Evolutionary conservation across 2,113 vertebrate species (phyloP), one percentile per base, ranked within the genome.

Genomic region (Salvelinus namaycush): DNA sequence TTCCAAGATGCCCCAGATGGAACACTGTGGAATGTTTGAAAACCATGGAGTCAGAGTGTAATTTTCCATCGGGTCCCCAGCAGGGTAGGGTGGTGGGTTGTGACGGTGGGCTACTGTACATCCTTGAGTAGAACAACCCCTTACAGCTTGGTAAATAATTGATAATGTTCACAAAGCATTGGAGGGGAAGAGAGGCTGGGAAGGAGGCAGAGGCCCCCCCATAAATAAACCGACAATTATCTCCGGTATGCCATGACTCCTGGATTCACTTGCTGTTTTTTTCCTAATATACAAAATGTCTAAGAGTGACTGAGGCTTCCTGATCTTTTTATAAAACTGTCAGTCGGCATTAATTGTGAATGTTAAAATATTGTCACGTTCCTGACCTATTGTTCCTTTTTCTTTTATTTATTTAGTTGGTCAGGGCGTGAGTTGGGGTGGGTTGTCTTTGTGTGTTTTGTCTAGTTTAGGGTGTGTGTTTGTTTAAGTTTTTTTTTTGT

Each of bases 91-190:
- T 68, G 72, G 68, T 60, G 31, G 59, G 65, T 64, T 62, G n/a
- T 22, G 31, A 60, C 27, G 29, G 60, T 78, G 62, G 29, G 66
- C 48, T 24, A 60, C 67, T 60, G 74, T 79, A 80, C 79, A 73
- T 81, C 65, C 78, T 11, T 60, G 62, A 62, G 68, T 65, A 66
- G 39, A 74, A 81, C 68, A 68, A 81, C 69, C 59, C 31, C 72
- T 29, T 76, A 24, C 26, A 12, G 31, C 65, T 67, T 79, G 76
- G 73, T 92, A 81, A 91, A 92, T 92, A 90, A 92, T 89, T 88
- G 82, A 90, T 88, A 70, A 27, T 76, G 77, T 87, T 83, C 83
- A 85, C 85, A 86, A 88, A 89, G 84, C 73, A 78, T 79, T 81
- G 79, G 68, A 67, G 67, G 39, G 72, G 70, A 34, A 78, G 67